Evolutionary conservation across 1,140 invertebrate genomes (phyloP).

Genomic region (Drosophila micromelanica): DNA sequence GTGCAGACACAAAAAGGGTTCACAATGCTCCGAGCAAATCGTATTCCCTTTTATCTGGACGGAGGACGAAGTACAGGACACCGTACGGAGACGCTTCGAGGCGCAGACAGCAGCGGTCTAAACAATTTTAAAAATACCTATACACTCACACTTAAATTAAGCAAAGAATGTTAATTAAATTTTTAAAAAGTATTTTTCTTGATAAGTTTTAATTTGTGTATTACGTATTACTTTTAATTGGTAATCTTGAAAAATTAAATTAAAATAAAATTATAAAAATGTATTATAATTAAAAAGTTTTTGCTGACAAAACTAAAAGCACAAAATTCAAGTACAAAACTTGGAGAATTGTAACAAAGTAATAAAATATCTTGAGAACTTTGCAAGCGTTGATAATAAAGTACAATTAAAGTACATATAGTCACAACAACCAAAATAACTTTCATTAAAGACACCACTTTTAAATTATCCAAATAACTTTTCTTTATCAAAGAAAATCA

Average conservation of each 20-base stretch:
- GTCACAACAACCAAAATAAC: not conserved
- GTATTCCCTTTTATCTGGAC: constrained; percentile 72
- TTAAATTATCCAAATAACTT: constrained; percentile 28
- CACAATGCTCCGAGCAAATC: constrained; percentile 63
- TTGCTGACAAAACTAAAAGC: no score
- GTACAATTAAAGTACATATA: not conserved
- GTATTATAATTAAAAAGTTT: no score
- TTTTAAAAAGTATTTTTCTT: no score
- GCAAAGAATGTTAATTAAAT: constrained; percentile 3
- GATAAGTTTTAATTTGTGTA: no score
- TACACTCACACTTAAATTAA: not conserved
- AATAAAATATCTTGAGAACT: no score
- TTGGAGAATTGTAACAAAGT: no score
- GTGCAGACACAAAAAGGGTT: constrained; percentile 76
- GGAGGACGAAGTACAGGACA: constrained; percentile 19
- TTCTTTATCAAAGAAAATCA: constrained; percentile 46
- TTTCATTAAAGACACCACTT: constrained; percentile 3
- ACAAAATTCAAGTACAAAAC: no score
- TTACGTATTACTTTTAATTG: no score
- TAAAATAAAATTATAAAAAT: not conserved
- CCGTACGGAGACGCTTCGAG: constrained; percentile 45
- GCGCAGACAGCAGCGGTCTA: constrained; percentile 50
- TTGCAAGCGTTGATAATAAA: not conserved
- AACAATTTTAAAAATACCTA: constrained; percentile 5
- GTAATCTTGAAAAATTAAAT: no score